Evolutionary conservation across 2,113 vertebrate genomes (phyloP).

Genomic region (Myrmecophaga tridactyla): DNA sequence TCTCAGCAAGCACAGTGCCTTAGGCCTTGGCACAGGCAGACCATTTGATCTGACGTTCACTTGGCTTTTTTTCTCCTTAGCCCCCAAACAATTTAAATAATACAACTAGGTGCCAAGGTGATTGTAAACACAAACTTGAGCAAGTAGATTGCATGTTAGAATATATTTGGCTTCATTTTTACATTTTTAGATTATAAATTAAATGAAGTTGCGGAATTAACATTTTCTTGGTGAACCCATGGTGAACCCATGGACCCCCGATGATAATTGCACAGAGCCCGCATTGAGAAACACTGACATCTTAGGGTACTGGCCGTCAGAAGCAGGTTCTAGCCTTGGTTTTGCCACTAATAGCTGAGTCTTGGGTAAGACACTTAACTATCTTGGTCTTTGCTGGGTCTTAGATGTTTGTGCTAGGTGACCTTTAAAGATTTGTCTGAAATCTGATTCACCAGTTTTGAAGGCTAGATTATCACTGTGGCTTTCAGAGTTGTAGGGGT

Average conservation of each 20-base stretch:
- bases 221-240: not conserved
- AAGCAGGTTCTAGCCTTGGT: not conserved
- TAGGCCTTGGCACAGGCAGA: not conserved
- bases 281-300: not conserved
- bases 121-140: not conserved
- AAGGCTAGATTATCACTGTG: not conserved
- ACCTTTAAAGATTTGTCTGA: not conserved
- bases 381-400: not conserved
- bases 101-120: not conserved
- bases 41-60: conserved; percentile 35
- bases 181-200: not conserved
- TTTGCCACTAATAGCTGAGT: not conserved
- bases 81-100: conserved; percentile 15
- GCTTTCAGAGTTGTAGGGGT: not conserved
- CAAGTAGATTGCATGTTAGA: not conserved
- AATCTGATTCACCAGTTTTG: not conserved
- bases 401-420: not conserved
- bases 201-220: not conserved
- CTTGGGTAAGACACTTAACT: not conserved
- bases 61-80: conserved; percentile 43
- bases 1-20: not conserved
- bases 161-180: not conserved
- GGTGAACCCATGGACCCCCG: not conserved
- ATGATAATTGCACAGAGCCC: not conserved
- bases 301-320: not conserved